Evolutionary conservation across 2,113 vertebrate genomes (phyloP), one percentile per base, ranked within the genome.

Genomic region (Sorex fumeus): DNA sequence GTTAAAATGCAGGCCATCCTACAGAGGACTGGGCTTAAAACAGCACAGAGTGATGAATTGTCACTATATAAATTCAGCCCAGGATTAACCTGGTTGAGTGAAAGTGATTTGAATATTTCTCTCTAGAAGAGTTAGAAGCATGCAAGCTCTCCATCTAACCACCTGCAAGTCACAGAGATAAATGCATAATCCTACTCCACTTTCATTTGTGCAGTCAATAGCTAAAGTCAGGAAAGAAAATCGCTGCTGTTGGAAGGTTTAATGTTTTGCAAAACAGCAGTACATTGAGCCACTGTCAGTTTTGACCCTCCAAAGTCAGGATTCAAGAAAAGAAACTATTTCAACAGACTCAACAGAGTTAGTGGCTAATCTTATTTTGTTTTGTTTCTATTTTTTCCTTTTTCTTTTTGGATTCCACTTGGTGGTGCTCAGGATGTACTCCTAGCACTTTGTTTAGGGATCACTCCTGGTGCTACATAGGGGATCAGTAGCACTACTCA

Each of bases 101-200:
- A 81, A 94, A 94, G 50, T 77, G 43, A 86, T 93, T 93, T 81
- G 74, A 93, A 77, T 88, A 82, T 74, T 95, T 93, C 79, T 91
- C 47, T 88, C 28, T 40, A 66, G 75, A 79, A 18, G 10, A 88
- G 3, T 82, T 81, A 84, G 27, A 77, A 40, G 12, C 25, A 81
- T 84, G 16, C 28, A 81, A 86, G 16, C 28, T 86, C 43, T 83
- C 34, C 43, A 74, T 82, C 11, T 28, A 88, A n/a, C 8, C 50
- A 40, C 4, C n/a, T 50, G 11, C 19, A 30, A 2, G 40, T 84
- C 62, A 87, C 50, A 40, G 40, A 91, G 74, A 84, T 64, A 69
- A 90, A 90, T 62, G 34, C 69, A 69, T 25, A 84, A 7, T 57
- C 50, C 30, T 25, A 77, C 18, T 32, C 12, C 21, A 30, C 36